Evolutionary conservation across 2,113 vertebrate species (phyloP).

Genomic region (Pseudorhombus dupliciocellatus): DNA sequence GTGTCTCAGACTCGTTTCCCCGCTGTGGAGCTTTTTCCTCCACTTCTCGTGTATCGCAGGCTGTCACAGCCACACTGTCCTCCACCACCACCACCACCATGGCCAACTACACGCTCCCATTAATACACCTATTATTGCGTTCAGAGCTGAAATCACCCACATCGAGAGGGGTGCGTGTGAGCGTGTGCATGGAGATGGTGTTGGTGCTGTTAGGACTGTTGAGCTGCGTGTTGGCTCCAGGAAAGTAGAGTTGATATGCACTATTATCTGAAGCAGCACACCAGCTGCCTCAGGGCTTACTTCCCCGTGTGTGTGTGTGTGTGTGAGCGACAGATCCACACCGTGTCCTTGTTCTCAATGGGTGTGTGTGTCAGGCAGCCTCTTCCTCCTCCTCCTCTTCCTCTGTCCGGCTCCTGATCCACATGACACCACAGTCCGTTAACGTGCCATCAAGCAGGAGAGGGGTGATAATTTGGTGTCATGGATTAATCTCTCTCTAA

Average conservation of each 20-base stretch:
- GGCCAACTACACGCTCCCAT: constrained; percentile 60
- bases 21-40: constrained; percentile 20
- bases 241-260: constrained; percentile 58
- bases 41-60: constrained; percentile 57
- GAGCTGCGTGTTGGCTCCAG: constrained; percentile 49
- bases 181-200: constrained; percentile 38
- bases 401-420: constrained; percentile 1
- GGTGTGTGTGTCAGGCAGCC: constrained; percentile 24
- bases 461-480: background rate
- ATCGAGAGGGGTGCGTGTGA: constrained; percentile 25
- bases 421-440: constrained; percentile 31
- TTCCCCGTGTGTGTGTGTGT: background rate
- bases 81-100: constrained; percentile 31
- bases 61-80: constrained; percentile 61
- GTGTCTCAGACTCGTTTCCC: constrained; percentile 34
- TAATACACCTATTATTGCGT: constrained; percentile 9
- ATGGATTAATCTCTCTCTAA: too few relatives aligned
- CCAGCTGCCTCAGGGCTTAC: constrained; percentile 41
- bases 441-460: constrained; percentile 41
- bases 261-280: constrained; percentile 27
- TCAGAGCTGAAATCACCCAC: background rate
- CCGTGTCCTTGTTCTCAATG: constrained; percentile 49
- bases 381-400: constrained; percentile 14
- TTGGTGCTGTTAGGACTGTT: constrained; percentile 32
- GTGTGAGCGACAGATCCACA: constrained; percentile 55